Evolutionary conservation across 2,797 vertebrate genomes (phyloP), one percentile per base, ranked within the genome.

Genomic region (Phoebastria nigripes): DNA sequence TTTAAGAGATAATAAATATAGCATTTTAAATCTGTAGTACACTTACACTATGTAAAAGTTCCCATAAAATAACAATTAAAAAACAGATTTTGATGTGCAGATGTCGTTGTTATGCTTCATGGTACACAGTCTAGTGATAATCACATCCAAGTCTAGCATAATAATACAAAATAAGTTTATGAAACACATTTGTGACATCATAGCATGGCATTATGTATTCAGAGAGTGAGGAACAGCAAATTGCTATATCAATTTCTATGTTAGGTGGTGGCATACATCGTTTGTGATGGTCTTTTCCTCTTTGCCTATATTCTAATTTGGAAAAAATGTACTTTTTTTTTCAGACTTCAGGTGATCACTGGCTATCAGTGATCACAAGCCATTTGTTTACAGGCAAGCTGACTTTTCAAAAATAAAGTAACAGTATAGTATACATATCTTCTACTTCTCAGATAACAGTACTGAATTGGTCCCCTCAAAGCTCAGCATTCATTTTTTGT

Each of bases 191-290:
- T 56, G 47, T 87, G 56, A 61, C 21, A 33, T 59, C 14, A 21
- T 37, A 77, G 69, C 2, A 1, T 65, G 33, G 26, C 18, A 19
- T 31, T 46, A 61, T 69, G 6, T 26, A 49, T 65, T 86, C 31
- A 31, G 20, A 54, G 24, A 55, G 24, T 29, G 26, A 82, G 66
- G n/a, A 89, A 41, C 5, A 66, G 42, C 33, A 67, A 67, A 79
- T 24, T 35, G 20, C 29, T 74, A 2, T 37, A 42, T 74, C 33
- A 20, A 0, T 82, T 58, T 80, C 76, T 82, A 2, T n/a, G 51
- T 71, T 56, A 73, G 1, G 1, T 59, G 33, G 31, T 4, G 1
- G 29, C 13, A 41, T 15, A 35, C 15, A 4, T 88, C 0, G 2
- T 76, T 76, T 69, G 26, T 83, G 65, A 42, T 29, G 77, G 59